Conservation (phyloP, 2,888 invertebrate species). For the Sialis lutaria region DNA sequence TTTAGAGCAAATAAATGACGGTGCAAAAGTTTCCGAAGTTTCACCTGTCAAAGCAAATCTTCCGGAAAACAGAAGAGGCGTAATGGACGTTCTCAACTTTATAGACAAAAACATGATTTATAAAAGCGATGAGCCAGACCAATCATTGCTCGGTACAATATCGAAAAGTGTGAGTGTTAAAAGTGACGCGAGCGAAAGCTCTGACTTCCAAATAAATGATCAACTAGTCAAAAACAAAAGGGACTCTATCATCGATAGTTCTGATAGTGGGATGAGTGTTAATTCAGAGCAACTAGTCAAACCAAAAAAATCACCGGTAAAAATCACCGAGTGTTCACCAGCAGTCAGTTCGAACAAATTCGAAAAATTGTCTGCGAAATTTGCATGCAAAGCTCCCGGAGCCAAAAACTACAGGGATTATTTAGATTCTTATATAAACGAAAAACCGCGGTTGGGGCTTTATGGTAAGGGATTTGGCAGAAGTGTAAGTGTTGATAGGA, state of each 20-base stretch:
- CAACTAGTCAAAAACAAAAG: neutral
- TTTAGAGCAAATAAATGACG: too few species aligned
- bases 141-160: neutral
- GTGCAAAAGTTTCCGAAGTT: too few species aligned
- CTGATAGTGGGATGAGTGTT: neutral
- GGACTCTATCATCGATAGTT: neutral
- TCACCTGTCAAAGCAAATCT: too few species aligned
- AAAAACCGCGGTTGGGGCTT: constrained; percentile 1
- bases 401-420: neutral
- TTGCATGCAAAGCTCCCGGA: neutral
- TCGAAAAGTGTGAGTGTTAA: neutral
- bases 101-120: constrained; percentile 5
- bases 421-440: constrained; percentile 4
- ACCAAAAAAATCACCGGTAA: neutral
- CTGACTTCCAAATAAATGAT: neutral
- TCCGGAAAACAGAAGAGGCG: neutral
- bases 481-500: constrained; percentile 1
- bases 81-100: constrained; percentile 4
- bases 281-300: neutral
- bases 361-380: constrained; percentile 1
- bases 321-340: neutral
- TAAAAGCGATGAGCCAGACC: constrained; percentile 1
- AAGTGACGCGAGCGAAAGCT: neutral
- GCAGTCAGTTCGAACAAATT: neutral
- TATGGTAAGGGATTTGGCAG: neutral